Percentiles rank a stretch among this genome's conserved stretches.
phyloP scores from a whole-genome alignment of 2,113 vertebrate species.

The Pristiophorus japonicus region DNA sequence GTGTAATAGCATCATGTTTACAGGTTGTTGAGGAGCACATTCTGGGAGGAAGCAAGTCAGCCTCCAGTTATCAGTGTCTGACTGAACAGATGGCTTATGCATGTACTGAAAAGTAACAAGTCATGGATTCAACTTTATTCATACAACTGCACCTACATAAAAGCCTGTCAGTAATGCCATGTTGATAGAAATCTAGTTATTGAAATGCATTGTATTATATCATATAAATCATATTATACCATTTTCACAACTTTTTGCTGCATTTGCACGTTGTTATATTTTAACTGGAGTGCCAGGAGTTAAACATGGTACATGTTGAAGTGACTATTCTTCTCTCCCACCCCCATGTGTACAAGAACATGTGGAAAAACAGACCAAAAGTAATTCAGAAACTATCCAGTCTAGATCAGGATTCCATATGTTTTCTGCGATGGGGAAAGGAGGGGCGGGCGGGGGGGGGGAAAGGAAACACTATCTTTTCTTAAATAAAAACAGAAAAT shows the following conservation, averaged over 20 bases:
- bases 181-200: background rate
- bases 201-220: background rate
- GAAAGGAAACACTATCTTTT: background rate
- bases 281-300: background rate
- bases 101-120: background rate
- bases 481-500: background rate
- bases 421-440: background rate
- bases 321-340: background rate
- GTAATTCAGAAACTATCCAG: background rate
- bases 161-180: background rate
- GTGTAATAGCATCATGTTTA: background rate
- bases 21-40: background rate
- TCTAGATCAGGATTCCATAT: background rate
- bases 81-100: background rate
- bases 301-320: background rate
- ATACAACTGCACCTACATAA: background rate
- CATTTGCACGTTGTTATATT: background rate
- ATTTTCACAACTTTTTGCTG: background rate
- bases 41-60: background rate
- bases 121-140: background rate
- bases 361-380: background rate
- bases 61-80: background rate
- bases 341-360: background rate
- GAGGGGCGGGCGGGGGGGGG: too few species aligned
- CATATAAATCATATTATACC: background rate